Evolutionary conservation across 35 echinoderm and acorn worm species (phyloP).

Genomic region (Patiria miniata): DNA sequence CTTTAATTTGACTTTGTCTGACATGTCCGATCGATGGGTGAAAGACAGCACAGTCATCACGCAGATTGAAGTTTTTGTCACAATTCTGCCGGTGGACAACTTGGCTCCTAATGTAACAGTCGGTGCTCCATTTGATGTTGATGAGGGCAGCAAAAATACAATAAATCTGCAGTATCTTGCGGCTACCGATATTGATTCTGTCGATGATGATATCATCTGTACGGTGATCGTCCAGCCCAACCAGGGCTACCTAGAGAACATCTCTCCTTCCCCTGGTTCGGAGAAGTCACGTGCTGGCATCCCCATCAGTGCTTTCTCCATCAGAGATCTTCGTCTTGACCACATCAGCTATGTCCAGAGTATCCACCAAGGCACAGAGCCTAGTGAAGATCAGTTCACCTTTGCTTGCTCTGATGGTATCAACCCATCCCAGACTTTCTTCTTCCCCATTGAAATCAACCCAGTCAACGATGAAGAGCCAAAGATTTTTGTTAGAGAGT

Average conservation of each 20-base stretch:
- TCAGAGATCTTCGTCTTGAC: slow-evolving; percentile 83
- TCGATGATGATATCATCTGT: slow-evolving; percentile 91
- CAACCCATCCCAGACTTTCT: slow-evolving; percentile 68
- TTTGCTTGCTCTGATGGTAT: slow-evolving; percentile 90
- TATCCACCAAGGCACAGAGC: slow-evolving; percentile 73
- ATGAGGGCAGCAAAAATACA: slow-evolving; percentile 72
- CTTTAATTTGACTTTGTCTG: slow-evolving; percentile 94
- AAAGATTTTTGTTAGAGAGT: slow-evolving; percentile 55
- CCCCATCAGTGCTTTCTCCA: slow-evolving; percentile 84
- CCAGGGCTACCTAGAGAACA: slow-evolving; percentile 92
- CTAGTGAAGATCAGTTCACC: slow-evolving; percentile 78
- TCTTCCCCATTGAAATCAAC: slow-evolving; percentile 82
- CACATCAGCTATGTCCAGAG: slow-evolving; percentile 99
- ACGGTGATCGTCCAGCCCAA: slow-evolving; percentile 70
- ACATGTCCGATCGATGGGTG: slow-evolving; percentile 96
- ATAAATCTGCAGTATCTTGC: slow-evolving; percentile 81
- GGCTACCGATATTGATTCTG: slow-evolving; percentile 84
- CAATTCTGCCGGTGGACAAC: slow-evolving; percentile 93
- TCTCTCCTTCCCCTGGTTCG: slow-evolving; percentile 94
- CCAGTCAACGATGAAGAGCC: slow-evolving; percentile 92
- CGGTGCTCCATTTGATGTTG: slow-evolving; percentile 59
- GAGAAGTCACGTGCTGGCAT: slow-evolving; percentile 94
- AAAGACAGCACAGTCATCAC: slow-evolving; percentile 85
- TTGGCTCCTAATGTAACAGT: slow-evolving; percentile 80
- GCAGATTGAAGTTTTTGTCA: slow-evolving; percentile 85